Evolutionary conservation across 1,140 invertebrate species (phyloP).

Genomic region (Papilio xuthus): DNA sequence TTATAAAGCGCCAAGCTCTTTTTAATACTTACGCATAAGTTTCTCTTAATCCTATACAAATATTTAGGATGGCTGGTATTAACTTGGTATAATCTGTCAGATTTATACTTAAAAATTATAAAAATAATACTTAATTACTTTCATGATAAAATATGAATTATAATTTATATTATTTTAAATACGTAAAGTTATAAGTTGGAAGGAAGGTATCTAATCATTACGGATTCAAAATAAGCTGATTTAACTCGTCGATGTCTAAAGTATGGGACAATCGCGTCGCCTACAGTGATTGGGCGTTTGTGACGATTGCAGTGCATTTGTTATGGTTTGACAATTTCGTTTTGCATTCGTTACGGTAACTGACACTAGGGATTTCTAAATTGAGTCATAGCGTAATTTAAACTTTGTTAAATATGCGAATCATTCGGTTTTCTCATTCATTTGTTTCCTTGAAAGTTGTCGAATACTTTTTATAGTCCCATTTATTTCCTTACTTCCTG

Average conservation of each 20-base stretch:
- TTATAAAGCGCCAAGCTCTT: no score
- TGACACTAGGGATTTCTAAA: slow-evolving; percentile 17
- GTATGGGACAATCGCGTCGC: slow-evolving; percentile 33
- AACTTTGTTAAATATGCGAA: slow-evolving; percentile 10
- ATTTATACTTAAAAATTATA: no score
- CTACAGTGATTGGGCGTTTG: background rate
- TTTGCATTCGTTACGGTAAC: slow-evolving; percentile 6
- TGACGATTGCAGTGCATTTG: slow-evolving; percentile 17
- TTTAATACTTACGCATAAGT: no score
- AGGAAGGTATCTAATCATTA: no score
- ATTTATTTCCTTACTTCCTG: background rate
- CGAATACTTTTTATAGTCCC: background rate
- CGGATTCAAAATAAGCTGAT: background rate
- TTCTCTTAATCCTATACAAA: no score
- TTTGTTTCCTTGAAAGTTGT: background rate
- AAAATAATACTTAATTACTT: no score
- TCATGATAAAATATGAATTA: no score
- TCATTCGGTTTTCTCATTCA: background rate
- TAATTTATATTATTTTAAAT: no score
- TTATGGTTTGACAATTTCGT: slow-evolving; percentile 30
- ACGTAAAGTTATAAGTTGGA: no score
- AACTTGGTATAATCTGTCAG: no score
- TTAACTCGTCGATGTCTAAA: slow-evolving; percentile 60
- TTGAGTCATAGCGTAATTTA: slow-evolving; percentile 19
- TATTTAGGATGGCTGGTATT: no score